These are phyloP conservation scores for Palythoa grandis DNA, from an alignment of 92 coral and sea anemone genomes.

Conservation along the genomic window DNA sequence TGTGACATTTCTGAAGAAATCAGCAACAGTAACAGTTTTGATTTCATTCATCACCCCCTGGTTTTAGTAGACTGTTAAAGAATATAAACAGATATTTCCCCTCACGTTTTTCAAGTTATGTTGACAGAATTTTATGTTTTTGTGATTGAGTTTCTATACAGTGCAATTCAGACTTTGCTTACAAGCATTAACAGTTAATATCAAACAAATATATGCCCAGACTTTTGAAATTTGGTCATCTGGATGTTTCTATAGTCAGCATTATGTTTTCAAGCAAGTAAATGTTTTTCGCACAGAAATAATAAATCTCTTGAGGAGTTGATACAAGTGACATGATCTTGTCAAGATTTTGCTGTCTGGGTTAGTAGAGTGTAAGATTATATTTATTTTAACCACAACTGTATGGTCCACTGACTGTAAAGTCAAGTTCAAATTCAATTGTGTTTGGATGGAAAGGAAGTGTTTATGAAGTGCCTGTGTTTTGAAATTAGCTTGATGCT, in stretches of 20 bases:
- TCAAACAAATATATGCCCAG: neutral
- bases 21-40: slow-evolving; percentile 15
- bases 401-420: neutral
- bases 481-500: neutral
- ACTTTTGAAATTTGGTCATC: neutral
- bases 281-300: neutral
- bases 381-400: neutral
- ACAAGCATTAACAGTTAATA: neutral
- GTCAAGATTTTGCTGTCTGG: slow-evolving; percentile 5
- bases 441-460: neutral
- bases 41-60: slow-evolving; percentile 24
- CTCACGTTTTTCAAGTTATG: neutral
- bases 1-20: neutral
- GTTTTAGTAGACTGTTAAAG: neutral
- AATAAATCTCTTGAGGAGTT: neutral
- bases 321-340: neutral
- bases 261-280: neutral
- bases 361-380: neutral
- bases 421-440: neutral
- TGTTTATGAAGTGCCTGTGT: slow-evolving; percentile 6
- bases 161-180: neutral
- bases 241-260: neutral
- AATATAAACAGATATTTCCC: neutral
- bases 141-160: neutral
- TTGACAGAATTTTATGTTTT: neutral